phyloP scores from a whole-genome alignment of 2,888 invertebrate species.

The Augiades crinisus region DNA sequence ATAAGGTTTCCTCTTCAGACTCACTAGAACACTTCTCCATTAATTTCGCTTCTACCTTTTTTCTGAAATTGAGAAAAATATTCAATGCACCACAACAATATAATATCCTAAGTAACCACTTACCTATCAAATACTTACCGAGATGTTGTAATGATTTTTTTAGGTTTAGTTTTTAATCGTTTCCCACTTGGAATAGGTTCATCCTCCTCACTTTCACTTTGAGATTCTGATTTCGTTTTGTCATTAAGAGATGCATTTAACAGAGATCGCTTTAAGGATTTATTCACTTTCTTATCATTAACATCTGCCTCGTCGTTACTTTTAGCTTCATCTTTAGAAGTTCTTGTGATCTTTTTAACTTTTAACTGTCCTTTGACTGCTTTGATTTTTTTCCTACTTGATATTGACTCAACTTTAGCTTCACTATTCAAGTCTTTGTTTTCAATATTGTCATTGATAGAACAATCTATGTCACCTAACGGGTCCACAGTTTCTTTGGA shows the following conservation, averaged over 20 bases:
- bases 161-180: slow-evolving; percentile 72
- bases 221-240: slow-evolving; percentile 72
- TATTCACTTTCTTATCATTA: slow-evolving; percentile 49
- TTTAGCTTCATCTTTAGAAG: slow-evolving; percentile 42
- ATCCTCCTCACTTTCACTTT: slow-evolving; percentile 70
- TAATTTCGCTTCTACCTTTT: slow-evolving; percentile 79
- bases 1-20: slow-evolving; percentile 72
- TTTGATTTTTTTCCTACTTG: slow-evolving; percentile 68
- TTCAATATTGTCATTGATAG: slow-evolving; percentile 47
- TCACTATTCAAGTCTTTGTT: slow-evolving; percentile 40
- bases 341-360: slow-evolving; percentile 52
- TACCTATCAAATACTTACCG: slow-evolving; percentile 46
- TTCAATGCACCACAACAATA: neutral
- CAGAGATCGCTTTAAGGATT: slow-evolving; percentile 63
- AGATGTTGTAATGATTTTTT: slow-evolving; percentile 64
- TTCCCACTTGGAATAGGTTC: slow-evolving; percentile 65
- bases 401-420: slow-evolving; percentile 43
- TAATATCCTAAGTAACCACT: neutral
- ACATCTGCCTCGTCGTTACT: slow-evolving; percentile 42
- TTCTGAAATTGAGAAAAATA: slow-evolving; percentile 51
- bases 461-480: slow-evolving; percentile 44
- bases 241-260: slow-evolving; percentile 62
- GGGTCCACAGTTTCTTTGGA: slow-evolving; percentile 55
- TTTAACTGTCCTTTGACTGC: slow-evolving; percentile 68
- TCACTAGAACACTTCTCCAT: slow-evolving; percentile 77